Evolutionary conservation across 2,888 invertebrate species (phyloP).

Genomic region (Polyommatus icarus): DNA sequence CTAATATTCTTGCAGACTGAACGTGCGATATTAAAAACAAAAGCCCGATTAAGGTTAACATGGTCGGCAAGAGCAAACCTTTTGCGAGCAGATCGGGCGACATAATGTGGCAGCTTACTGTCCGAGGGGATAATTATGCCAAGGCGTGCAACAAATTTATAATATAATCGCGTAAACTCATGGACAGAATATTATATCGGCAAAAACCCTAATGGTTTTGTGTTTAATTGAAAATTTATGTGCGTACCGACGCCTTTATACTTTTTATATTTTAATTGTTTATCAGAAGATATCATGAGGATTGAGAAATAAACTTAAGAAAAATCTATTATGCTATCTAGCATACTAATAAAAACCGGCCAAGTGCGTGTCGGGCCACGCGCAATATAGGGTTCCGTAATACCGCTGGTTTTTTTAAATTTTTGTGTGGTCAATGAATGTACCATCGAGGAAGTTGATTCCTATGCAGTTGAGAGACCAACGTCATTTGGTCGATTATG

Average conservation of each 20-base stretch:
- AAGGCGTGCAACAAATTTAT: conserved; percentile 5
- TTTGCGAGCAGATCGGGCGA: neutral
- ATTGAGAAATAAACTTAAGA: too few relatives aligned
- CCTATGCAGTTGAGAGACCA: too few relatives aligned
- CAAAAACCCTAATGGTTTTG: neutral
- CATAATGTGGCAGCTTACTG: neutral
- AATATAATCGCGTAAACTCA: neutral
- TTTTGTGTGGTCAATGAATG: too few relatives aligned
- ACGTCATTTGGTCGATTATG: too few relatives aligned
- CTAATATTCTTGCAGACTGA: conserved; percentile 51
- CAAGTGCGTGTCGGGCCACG: too few relatives aligned
- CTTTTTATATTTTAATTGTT: neutral
- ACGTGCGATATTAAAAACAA: conserved; percentile 14
- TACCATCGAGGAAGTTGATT: too few relatives aligned
- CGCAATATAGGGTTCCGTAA: too few relatives aligned
- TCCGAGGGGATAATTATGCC: neutral
- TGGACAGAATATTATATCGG: neutral
- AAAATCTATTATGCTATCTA: too few relatives aligned
- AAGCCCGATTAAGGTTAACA: neutral
- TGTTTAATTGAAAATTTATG: neutral
- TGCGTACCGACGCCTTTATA: neutral
- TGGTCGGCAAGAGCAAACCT: neutral
- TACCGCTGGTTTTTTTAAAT: too few relatives aligned
- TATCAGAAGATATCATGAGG: neutral
- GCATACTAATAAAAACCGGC: too few relatives aligned